phyloP scores from a whole-genome alignment of 2,888 invertebrate genomes.

The Cataglyphis livida region DNA sequence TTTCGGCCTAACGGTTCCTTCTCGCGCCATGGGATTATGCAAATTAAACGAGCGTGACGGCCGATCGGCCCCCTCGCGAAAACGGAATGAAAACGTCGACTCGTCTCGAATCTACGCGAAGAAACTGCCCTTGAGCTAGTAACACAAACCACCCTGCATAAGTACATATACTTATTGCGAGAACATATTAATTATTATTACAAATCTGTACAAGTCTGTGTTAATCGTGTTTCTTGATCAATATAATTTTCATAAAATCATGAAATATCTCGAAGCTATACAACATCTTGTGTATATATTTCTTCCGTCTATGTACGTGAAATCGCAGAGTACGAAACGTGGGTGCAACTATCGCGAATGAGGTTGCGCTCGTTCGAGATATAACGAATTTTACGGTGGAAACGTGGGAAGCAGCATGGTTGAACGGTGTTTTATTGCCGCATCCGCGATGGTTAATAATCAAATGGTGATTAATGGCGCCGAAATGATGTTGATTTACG shows the following conservation, averaged over 20 bases:
- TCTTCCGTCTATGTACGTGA: background rate
- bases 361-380: conserved; percentile 33
- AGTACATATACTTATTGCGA: conserved; percentile 3
- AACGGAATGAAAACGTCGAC: conserved; percentile 49
- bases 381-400: conserved; percentile 41
- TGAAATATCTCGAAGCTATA: background rate
- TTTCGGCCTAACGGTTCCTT: conserved; percentile 80
- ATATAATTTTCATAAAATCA: conserved; percentile 3
- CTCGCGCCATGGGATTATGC: conserved; percentile 79
- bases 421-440: conserved; percentile 40
- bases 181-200: conserved; percentile 7
- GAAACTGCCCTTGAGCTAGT: background rate
- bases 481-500: conserved; percentile 53
- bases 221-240: background rate
- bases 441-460: conserved; percentile 43
- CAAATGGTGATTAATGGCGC: conserved; percentile 56
- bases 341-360: conserved; percentile 38
- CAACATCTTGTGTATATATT: background rate
- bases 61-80: conserved; percentile 62
- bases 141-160: background rate
- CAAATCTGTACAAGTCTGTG: background rate
- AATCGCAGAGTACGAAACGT: conserved; percentile 13
- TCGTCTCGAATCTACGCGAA: background rate
- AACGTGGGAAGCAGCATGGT: conserved; percentile 48
- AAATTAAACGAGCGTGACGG: conserved; percentile 82